These are phyloP conservation scores for Pharmacophagus antenor DNA, from an alignment of 2,888 invertebrate species.

Conservation along the genomic window DNA sequence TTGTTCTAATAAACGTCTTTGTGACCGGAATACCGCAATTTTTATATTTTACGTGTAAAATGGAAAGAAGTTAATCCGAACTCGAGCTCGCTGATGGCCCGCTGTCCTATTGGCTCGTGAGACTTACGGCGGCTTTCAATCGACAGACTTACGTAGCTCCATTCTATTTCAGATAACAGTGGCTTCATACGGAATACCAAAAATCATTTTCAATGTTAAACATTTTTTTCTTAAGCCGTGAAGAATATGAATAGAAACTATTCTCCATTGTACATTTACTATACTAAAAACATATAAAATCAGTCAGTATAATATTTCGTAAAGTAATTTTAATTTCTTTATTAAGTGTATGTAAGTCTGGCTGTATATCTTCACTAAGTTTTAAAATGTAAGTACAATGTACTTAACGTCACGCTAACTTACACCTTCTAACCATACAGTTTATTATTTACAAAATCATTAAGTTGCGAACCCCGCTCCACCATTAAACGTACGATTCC, in stretches of 20 bases:
- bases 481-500: constrained; percentile 2
- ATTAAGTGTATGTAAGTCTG: too few species aligned
- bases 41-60: constrained; percentile 15
- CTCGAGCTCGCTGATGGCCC: not conserved
- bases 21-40: not conserved
- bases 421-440: not conserved
- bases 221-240: not conserved
- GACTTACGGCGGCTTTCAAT: constrained; percentile 1
- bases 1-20: not conserved
- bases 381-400: too few species aligned
- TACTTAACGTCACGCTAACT: too few species aligned
- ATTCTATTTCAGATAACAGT: constrained; percentile 2
- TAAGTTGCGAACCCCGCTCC: not conserved
- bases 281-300: not conserved
- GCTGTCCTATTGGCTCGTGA: constrained; percentile 5
- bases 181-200: not conserved
- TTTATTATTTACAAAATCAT: not conserved
- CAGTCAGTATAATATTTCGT: too few species aligned
- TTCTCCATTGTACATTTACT: not conserved
- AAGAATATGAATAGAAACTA: not conserved
- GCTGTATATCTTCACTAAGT: too few species aligned
- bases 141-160: not conserved
- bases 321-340: too few species aligned
- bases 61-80: constrained; percentile 9
- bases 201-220: not conserved